Conservation (phyloP, 2,113 vertebrate genomes). For the Panurus biarmicus region DNA sequence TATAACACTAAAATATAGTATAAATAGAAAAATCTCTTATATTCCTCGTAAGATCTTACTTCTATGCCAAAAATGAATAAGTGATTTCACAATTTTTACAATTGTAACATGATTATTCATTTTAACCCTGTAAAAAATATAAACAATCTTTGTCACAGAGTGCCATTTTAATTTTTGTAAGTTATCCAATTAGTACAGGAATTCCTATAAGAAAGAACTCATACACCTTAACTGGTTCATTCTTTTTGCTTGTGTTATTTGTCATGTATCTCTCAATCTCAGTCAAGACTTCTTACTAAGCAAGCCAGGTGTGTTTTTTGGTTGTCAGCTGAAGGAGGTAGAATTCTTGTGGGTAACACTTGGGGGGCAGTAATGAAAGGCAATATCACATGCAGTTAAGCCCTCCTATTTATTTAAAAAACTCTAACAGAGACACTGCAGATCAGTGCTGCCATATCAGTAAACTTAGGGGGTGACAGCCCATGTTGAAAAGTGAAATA, state of each 20-base stretch:
- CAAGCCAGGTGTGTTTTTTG: background rate
- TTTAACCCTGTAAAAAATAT: background rate
- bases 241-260: background rate
- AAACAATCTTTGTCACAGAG: background rate
- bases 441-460: background rate
- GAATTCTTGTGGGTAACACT: background rate
- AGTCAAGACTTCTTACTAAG: background rate
- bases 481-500: constrained; percentile 18
- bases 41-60: background rate
- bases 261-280: background rate
- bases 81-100: background rate
- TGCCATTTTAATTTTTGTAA: background rate
- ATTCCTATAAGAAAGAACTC: background rate
- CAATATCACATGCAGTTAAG: background rate
- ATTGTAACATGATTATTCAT: background rate
- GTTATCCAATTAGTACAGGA: background rate
- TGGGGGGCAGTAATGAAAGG: background rate
- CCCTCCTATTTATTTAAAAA: background rate
- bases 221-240: background rate
- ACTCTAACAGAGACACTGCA: background rate
- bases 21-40: background rate
- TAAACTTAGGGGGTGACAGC: constrained; percentile 16
- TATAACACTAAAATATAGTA: background rate
- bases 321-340: background rate
- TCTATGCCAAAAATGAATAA: background rate